These are phyloP conservation scores for Chinchilla lanigera DNA, from an alignment of 2,113 vertebrate species.

Conservation along the genomic window DNA sequence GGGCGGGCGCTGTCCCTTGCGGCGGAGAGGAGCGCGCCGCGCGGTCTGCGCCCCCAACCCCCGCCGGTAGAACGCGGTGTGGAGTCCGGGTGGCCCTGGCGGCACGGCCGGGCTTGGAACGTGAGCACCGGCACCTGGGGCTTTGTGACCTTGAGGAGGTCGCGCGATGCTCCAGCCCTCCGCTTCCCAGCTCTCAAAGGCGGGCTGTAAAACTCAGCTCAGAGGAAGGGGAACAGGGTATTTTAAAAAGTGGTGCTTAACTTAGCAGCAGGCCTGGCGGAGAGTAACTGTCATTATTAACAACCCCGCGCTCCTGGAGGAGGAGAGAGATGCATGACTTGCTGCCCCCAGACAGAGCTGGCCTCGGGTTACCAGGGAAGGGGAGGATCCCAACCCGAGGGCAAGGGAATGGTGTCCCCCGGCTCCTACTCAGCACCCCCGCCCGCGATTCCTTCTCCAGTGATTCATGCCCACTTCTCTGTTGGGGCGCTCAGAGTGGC, in stretches of 20 bases:
- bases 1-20: not conserved
- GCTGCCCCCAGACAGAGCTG: not conserved
- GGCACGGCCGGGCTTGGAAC: not conserved
- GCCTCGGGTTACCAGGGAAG: not conserved
- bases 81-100: not conserved
- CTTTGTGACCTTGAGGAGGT: slow-evolving; percentile 52
- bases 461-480: not conserved
- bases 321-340: not conserved
- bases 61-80: not conserved
- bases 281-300: not conserved
- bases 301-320: not conserved
- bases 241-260: not conserved
- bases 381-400: not conserved
- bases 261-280: not conserved
- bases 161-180: not conserved
- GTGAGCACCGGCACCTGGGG: not conserved
- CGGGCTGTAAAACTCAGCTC: not conserved
- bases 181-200: not conserved
- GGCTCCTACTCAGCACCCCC: not conserved
- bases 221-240: not conserved
- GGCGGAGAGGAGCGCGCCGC: not conserved
- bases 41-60: not conserved
- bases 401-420: fast-evolving
- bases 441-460: not conserved
- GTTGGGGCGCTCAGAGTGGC: not conserved